Percentiles rank a stretch among this genome's conserved stretches.
These are phyloP conservation scores for Uloborus plumipes DNA, from an alignment of 2,888 invertebrate species.

Conservation along the genomic window DNA sequence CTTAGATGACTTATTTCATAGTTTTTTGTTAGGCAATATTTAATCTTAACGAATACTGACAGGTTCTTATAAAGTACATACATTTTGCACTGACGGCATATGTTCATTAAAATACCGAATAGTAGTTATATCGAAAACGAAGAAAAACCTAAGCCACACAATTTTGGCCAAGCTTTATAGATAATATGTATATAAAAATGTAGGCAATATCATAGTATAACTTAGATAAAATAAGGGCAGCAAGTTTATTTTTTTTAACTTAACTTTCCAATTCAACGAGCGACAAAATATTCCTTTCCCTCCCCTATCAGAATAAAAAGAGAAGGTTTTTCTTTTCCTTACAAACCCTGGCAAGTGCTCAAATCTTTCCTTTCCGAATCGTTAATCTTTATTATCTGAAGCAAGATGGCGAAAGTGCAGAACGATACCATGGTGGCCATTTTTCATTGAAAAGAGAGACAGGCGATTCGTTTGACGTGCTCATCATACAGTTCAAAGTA, in stretches of 20 bases:
- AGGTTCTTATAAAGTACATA: too few relatives aligned
- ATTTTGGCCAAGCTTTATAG: too few relatives aligned
- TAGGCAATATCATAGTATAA: too few relatives aligned
- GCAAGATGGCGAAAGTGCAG: constrained; percentile 54
- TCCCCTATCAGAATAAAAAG: background rate
- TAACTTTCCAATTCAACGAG: constrained; percentile 3
- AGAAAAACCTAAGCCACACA: too few relatives aligned
- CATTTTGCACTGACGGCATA: too few relatives aligned
- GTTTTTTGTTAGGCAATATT: too few relatives aligned
- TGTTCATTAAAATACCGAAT: too few relatives aligned
- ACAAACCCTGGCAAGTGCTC: constrained; percentile 40
- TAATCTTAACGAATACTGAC: too few relatives aligned
- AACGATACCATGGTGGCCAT: constrained; percentile 41
- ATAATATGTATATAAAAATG: too few relatives aligned
- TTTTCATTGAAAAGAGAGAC: constrained; percentile 46
- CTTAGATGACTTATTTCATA: too few relatives aligned
- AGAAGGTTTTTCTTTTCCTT: constrained; percentile 11
- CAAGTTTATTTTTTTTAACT: background rate
- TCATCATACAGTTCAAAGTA: background rate
- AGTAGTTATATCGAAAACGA: too few relatives aligned
- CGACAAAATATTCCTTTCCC: background rate
- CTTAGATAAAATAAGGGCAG: too few relatives aligned
- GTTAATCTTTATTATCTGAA: constrained; percentile 60
- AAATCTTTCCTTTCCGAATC: constrained; percentile 42
- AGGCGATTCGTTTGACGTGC: constrained; percentile 23